Base-by-base conservation (phyloP, 2,113 vertebrate genomes). In the Smithornis capensis region DNA sequence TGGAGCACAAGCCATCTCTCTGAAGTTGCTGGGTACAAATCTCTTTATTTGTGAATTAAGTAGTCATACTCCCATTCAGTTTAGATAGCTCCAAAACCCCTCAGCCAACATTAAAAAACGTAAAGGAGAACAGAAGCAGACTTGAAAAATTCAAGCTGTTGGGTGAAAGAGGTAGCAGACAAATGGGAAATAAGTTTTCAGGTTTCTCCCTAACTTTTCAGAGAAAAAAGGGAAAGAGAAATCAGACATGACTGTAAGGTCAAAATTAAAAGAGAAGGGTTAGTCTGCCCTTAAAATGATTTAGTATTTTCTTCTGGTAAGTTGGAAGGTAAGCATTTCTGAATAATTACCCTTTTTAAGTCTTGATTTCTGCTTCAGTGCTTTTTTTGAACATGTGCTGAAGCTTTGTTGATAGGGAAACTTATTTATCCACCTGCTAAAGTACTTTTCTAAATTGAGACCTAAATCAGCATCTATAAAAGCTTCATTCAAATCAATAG, bases 351-450 rank as follows among this genome's bases (percentile, higher is more conserved):
- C 74, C 52, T 85, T 93, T 73, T 81, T 49, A 83, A 90, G 44
- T 74, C 64, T 83, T 75, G 57, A 92, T 84, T 81, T 73, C 83
- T 37, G 35, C 80, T 87, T 84, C 81, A 57, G 31, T 79, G 71
- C 31, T 56, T 80, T 56, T 82, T 74, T 82, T 77, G 19, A 89
- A 73, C 52, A 31, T 14, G 37, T 90, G 45, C 44, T 84, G 62
- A 96, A 90, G 86, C 87, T 88, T 40, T 90, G 49, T 89, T 96
- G 73, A 89, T 74, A 88, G 60, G 63, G 64, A 87, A 94, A 94
- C 79, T 77, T 89, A 90, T 49, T 90, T 83, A 95, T 93, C 85
- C 79, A 94, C 52, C 49, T 89, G 42, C 68, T 94, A 75, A 90
- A 90, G 83, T 60, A 92, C 82, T 92, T 81, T 71, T 67, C 79